phyloP scores from a whole-genome alignment of 92 coral and sea anemone genomes.

The Phymanthus crucifer region DNA sequence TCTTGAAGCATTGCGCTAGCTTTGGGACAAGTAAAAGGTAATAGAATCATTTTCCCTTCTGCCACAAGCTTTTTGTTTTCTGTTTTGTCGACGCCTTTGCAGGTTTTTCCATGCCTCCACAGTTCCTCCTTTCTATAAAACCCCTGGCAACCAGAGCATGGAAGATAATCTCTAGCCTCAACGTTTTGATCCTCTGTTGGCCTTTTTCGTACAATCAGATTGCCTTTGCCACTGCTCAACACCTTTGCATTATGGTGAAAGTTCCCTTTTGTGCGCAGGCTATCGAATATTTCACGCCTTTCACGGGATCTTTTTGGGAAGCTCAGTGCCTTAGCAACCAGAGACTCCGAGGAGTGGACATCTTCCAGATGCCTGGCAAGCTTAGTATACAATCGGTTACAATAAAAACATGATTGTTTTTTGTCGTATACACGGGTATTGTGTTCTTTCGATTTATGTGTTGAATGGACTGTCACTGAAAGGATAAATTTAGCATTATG shows the following conservation, averaged over 20 bases:
- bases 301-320: constrained; percentile 7
- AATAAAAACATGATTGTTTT: constrained; percentile 8
- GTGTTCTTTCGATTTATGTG: not conserved
- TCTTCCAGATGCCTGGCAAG: constrained; percentile 1
- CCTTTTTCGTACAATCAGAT: constrained; percentile 21
- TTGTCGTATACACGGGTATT: constrained; percentile 16
- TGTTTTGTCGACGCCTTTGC: not conserved
- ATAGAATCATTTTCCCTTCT: not conserved
- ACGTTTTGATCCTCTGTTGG: constrained; percentile 13
- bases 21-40: constrained; percentile 16
- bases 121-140: constrained; percentile 7
- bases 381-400: constrained; percentile 2
- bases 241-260: constrained; percentile 24
- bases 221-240: constrained; percentile 2
- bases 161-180: not conserved
- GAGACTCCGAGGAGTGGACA: constrained; percentile 3
- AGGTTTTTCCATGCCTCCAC: constrained; percentile 21
- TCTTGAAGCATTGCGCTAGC: not conserved
- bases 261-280: not conserved
- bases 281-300: constrained; percentile 2
- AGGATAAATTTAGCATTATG: too few species aligned
- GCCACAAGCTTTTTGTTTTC: not conserved
- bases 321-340: constrained; percentile 3
- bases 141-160: constrained; percentile 25
- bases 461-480: not conserved